Evolutionary conservation across 2,797 vertebrate genomes (phyloP).

Genomic region (Botia kubotai): DNA sequence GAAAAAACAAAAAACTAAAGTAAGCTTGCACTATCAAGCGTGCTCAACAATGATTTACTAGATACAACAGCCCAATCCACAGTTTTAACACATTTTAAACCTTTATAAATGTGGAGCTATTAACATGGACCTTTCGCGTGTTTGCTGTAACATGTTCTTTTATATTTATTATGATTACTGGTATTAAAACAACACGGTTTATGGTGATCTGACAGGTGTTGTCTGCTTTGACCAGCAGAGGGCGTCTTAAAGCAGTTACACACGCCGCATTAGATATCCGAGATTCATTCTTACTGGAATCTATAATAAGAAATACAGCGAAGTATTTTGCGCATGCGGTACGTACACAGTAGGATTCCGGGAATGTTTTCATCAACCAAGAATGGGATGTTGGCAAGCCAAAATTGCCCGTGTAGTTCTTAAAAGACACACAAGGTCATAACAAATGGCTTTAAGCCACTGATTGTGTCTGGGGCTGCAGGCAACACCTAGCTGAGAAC

Average conservation of each 20-base stretch:
- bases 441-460: slow-evolving; percentile 43
- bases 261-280: too few relatives aligned
- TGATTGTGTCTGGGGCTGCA: slow-evolving; percentile 44
- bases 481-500: slow-evolving; percentile 56
- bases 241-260: too few relatives aligned
- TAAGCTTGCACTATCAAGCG: background rate
- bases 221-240: slow-evolving; percentile 53
- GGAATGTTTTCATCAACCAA: slow-evolving; percentile 15
- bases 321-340: slow-evolving; percentile 9
- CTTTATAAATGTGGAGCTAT: background rate
- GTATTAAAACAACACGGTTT: background rate
- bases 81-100: background rate
- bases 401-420: slow-evolving; percentile 17
- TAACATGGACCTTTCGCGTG: background rate
- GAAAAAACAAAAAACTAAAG: background rate
- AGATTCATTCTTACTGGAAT: slow-evolving; percentile 32
- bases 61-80: slow-evolving; percentile 64
- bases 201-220: background rate
- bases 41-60: too few relatives aligned
- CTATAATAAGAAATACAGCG: slow-evolving; percentile 37
- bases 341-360: slow-evolving; percentile 11
- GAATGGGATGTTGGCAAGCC: slow-evolving; percentile 12
- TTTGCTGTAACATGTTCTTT: background rate
- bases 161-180: background rate
- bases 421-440: slow-evolving; percentile 31